Conservation (phyloP, 2,888 invertebrate genomes). For the Timema podura region DNA sequence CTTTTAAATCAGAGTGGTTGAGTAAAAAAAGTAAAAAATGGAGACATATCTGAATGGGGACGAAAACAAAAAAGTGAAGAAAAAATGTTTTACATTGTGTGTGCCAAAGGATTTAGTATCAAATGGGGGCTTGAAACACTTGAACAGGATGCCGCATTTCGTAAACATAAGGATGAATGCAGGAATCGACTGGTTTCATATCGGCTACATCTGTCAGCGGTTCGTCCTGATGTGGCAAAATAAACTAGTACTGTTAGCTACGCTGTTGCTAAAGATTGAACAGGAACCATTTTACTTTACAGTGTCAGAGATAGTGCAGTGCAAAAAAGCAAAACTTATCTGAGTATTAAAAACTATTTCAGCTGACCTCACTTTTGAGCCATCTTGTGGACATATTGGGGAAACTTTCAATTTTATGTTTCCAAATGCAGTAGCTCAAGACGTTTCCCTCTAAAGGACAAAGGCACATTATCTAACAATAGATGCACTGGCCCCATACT, state of each 20-base stretch:
- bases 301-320: background rate
- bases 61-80: background rate
- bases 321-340: background rate
- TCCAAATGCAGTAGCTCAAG: slow-evolving; percentile 3
- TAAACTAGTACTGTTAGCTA: background rate
- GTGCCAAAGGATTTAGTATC: slow-evolving; percentile 2
- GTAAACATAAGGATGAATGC: slow-evolving; percentile 1
- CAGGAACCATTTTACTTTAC: background rate
- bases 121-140: background rate
- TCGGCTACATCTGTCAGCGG: background rate
- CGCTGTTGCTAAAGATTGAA: background rate
- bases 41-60: background rate
- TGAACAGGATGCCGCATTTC: slow-evolving; percentile 2
- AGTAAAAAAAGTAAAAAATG: background rate
- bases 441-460: background rate
- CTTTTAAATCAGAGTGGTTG: background rate
- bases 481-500: background rate
- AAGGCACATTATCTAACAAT: background rate
- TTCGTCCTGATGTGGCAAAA: background rate
- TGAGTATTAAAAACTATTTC: background rate
- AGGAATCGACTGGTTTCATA: background rate
- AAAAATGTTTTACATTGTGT: background rate
- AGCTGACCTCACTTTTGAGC: slow-evolving; percentile 2
- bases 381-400: background rate
- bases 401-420: background rate